Conservation (phyloP, 2,113 vertebrate genomes). For the Equus przewalskii region DNA sequence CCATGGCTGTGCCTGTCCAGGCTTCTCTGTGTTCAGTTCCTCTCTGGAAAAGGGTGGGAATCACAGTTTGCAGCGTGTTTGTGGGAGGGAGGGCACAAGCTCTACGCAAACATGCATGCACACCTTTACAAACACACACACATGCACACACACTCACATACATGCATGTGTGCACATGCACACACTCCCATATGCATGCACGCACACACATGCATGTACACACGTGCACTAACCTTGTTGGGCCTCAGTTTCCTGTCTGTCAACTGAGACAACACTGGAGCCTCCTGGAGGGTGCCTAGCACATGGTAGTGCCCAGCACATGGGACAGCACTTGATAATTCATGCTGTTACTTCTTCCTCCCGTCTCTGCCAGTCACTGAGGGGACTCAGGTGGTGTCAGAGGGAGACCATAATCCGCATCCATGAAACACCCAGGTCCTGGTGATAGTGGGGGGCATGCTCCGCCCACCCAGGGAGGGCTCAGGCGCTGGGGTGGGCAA, state of each 20-base stretch:
- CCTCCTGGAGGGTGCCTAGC: rapidly evolving
- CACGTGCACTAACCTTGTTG: rapidly evolving
- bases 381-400: too few species aligned
- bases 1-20: background rate
- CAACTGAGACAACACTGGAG: background rate
- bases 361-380: background rate
- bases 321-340: rapidly evolving
- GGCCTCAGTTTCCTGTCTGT: background rate
- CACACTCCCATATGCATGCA: background rate
- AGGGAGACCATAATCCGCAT: background rate
- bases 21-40: background rate
- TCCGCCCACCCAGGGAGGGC: rapidly evolving
- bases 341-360: too few species aligned
- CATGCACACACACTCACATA: rapidly evolving
- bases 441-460: background rate
- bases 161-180: rapidly evolving
- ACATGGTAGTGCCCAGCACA: rapidly evolving
- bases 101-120: background rate
- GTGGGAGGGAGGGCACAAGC: too few species aligned
- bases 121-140: rapidly evolving
- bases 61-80: rapidly evolving
- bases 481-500: background rate
- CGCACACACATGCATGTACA: background rate
- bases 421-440: background rate
- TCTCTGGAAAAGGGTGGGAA: background rate